These are phyloP conservation scores for Glaucopsyche alexis DNA, from an alignment of 2,888 invertebrate genomes.

Conservation along the genomic window DNA sequence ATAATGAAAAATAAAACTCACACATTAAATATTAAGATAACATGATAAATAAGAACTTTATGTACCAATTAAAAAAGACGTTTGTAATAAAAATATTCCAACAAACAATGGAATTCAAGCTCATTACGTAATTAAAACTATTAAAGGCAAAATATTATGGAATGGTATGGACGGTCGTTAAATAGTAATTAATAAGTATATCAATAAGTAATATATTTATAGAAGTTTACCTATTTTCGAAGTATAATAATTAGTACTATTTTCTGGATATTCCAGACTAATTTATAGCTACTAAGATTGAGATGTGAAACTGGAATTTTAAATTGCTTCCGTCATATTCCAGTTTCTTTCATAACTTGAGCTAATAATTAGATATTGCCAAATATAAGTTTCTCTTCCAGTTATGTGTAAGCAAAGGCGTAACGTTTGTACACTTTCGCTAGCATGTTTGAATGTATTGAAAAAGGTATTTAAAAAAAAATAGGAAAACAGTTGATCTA, in stretches of 20 bases:
- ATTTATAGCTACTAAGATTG: neutral
- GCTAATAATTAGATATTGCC: neutral
- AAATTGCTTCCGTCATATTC: neutral
- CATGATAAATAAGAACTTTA: no score
- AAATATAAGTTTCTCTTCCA: slow-evolving; percentile 16
- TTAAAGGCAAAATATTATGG: neutral
- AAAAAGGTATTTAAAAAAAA: no score
- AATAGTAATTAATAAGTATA: neutral
- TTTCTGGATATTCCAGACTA: neutral
- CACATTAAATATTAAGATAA: neutral
- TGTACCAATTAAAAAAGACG: neutral
- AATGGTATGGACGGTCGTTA: neutral
- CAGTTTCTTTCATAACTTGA: neutral
- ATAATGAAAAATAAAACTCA: neutral
- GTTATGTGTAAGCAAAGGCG: neutral
- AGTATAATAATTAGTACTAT: neutral
- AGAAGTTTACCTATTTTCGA: neutral
- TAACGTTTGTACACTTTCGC: neutral
- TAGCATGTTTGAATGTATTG: neutral
- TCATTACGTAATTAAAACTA: slow-evolving; percentile 1
- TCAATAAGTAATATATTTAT: neutral
- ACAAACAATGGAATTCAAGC: neutral
- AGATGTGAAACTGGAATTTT: neutral
- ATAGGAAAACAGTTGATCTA: no score
- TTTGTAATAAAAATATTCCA: neutral